Evolutionary conservation across 2,888 invertebrate genomes (phyloP).

Genomic region (Melipona beecheii): DNA sequence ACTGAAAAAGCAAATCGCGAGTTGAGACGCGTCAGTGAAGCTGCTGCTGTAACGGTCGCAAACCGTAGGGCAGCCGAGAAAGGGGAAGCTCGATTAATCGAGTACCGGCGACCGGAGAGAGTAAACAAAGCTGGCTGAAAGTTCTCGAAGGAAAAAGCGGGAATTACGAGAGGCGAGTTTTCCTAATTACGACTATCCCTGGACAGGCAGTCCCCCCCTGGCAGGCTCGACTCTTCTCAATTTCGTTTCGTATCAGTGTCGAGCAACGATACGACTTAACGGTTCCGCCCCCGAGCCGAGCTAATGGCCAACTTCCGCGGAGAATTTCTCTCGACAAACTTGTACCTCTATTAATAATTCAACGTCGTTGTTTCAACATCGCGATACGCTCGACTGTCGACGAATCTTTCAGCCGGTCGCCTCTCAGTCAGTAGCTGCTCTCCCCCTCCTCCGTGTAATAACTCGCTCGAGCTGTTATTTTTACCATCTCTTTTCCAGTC

Average conservation of each 20-base stretch:
- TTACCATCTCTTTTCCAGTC: too few species aligned
- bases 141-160: neutral
- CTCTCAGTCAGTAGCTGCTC: neutral
- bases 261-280: constrained; percentile 9
- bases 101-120: neutral
- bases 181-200: constrained; percentile 16
- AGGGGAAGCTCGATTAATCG: neutral
- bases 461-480: too few species aligned
- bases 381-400: neutral
- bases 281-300: neutral
- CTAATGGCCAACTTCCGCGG: constrained; percentile 4
- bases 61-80: too few species aligned
- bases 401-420: neutral
- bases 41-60: too few species aligned
- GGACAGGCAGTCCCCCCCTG: neutral
- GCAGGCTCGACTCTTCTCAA: constrained; percentile 32
- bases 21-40: too few species aligned
- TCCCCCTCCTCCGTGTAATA: neutral
- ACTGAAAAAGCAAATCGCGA: too few species aligned
- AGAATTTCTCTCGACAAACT: constrained; percentile 14
- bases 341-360: constrained; percentile 35
- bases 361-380: constrained; percentile 20
- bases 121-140: neutral
- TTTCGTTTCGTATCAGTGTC: constrained; percentile 15
- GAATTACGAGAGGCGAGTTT: neutral